Conservation (phyloP, 2,113 vertebrate species). For the Tetraodon nigroviridis region DNA sequence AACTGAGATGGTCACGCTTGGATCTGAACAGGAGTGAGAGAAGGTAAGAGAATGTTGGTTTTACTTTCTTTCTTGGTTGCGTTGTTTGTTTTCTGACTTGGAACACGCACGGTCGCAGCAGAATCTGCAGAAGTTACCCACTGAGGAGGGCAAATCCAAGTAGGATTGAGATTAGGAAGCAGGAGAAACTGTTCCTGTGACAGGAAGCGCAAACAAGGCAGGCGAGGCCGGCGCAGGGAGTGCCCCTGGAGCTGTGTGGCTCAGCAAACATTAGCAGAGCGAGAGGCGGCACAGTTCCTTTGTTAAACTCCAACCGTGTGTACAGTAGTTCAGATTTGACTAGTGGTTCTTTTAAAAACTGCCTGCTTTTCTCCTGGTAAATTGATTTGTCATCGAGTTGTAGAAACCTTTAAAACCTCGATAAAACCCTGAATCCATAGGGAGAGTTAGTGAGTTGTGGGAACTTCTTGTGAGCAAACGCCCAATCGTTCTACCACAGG, state of each 20-base stretch:
- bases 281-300: neutral
- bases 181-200: conserved; percentile 30
- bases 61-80: neutral
- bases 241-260: conserved; percentile 31
- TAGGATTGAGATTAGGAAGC: conserved; percentile 2
- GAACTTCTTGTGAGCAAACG: too few relatives aligned
- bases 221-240: conserved; percentile 40
- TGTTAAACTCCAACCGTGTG: neutral
- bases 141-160: neutral
- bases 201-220: conserved; percentile 58
- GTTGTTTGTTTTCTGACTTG: neutral
- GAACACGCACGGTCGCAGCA: neutral
- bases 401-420: too few relatives aligned
- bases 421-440: too few relatives aligned
- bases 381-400: too few relatives aligned
- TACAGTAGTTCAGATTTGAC: neutral
- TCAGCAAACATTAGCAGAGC: conserved; percentile 51
- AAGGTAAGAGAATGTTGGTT: neutral
- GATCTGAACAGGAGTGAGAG: neutral
- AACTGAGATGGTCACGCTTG: too few relatives aligned
- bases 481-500: too few relatives aligned
- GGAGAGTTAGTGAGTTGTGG: too few relatives aligned
- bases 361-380: too few relatives aligned
- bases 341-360: too few relatives aligned
- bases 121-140: neutral